phyloP scores from a whole-genome alignment of 2,113 vertebrate species.

The Triplophysa tibetana region DNA sequence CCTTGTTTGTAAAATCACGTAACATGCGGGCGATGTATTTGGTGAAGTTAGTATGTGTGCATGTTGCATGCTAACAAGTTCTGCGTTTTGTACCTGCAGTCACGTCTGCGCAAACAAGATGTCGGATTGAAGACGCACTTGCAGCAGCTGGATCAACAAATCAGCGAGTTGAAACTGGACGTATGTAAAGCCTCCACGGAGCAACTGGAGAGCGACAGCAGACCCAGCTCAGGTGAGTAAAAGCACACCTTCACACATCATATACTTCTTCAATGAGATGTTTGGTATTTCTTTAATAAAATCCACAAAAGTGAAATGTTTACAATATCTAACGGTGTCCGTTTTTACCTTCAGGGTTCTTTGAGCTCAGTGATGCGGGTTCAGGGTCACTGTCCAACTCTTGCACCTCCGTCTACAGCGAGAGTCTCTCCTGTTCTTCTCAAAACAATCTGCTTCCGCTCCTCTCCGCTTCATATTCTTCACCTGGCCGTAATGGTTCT shows the following conservation, averaged over 20 bases:
- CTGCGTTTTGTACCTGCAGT: conserved; percentile 67
- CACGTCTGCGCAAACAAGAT: conserved; percentile 84
- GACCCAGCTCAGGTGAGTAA: conserved; percentile 89
- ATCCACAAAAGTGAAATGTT: neutral
- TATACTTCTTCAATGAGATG: neutral
- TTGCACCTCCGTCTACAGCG: conserved; percentile 91
- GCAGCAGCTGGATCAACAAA: conserved; percentile 88
- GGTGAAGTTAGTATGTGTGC: neutral
- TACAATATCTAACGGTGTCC: neutral
- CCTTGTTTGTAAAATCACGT: neutral
- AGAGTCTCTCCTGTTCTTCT: conserved; percentile 80
- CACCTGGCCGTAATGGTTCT: conserved; percentile 50
- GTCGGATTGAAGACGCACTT: conserved; percentile 85
- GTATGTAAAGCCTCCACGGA: conserved; percentile 80
- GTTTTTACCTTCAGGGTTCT: conserved; percentile 81
- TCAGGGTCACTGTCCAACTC: conserved; percentile 92
- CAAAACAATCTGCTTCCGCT: conserved; percentile 72
- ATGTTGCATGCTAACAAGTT: neutral
- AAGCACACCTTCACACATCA: neutral
- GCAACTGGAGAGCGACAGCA: conserved; percentile 87
- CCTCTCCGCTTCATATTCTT: conserved; percentile 54
- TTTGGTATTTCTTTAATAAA: neutral
- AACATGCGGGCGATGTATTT: neutral
- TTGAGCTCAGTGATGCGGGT: conserved; percentile 89
- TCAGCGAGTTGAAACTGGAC: conserved; percentile 87